Percentiles rank a stretch among this genome's conserved stretches.
Conservation (phyloP, 2,797 vertebrate genomes). For the Pagetopsis macropterus region DNA sequence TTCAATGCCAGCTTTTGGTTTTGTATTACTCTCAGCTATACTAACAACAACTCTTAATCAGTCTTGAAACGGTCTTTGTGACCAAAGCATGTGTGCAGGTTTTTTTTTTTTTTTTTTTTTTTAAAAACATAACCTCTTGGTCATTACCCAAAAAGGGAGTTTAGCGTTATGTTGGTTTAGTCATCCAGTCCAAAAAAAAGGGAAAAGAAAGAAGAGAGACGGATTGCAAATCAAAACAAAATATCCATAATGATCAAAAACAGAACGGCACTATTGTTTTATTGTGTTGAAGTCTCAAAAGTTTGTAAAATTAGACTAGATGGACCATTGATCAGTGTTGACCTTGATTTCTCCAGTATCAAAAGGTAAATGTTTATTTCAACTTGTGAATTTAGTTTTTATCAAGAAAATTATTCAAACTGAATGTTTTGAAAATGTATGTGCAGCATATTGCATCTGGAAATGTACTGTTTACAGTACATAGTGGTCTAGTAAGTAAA, state of each 20-base stretch:
- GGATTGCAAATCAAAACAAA: not conserved
- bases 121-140: too few species aligned
- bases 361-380: not conserved
- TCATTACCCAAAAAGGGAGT: not conserved
- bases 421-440: not conserved
- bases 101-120: too few species aligned
- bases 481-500: not conserved
- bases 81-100: too few species aligned
- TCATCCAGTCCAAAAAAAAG: not conserved
- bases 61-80: not conserved
- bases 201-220: not conserved
- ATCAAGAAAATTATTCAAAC: not conserved
- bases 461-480: not conserved
- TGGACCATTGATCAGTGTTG: not conserved
- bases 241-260: not conserved
- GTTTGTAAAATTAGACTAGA: not conserved
- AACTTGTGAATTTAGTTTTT: not conserved
- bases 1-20: not conserved
- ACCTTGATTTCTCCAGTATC: not conserved
- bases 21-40: not conserved
- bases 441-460: not conserved
- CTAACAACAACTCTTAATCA: not conserved
- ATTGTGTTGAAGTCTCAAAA: not conserved
- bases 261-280: not conserved
- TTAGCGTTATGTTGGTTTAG: constrained; percentile 2